Evolutionary conservation across 53 echinoderm and acorn worm genomes (phyloP), one percentile per base, ranked within the genome.

Genomic region (Temnopleurus reevesii): DNA sequence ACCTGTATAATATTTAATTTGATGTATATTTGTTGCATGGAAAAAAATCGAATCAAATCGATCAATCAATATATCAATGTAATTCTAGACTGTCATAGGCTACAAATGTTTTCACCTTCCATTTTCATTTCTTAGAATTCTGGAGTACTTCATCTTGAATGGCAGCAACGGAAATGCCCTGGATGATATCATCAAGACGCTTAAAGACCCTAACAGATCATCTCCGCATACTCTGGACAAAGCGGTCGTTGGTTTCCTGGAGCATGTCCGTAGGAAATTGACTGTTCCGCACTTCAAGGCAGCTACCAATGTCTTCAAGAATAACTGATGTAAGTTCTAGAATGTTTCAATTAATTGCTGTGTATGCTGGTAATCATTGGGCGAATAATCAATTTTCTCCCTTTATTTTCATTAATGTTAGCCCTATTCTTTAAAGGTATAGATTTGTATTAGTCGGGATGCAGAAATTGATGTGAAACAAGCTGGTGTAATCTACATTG

Each of bases 121-220:
- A 9, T 58, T n/a, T n/a, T 12, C 58, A 17, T 34, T 29, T 34
- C 4, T 18, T 81, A 94, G 94, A 76, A 81, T 94, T 30, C 28
- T 94, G 17, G 94, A 94, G 60, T 92, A 92, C 45, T 92, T 89
- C 51, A 86, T 94, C 53, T 51, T 94, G 60, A 61, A 92, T 45
- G 92, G 92, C 0, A 82, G 71, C 46, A 77, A 92, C 6, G 94
- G 90, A 12, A 77, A 90, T 23, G 83, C 53, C 12, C 21, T 94
- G 3, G 83, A 89, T 8, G 64, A 57, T 8, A 89, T 92, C 18
- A 31, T 94, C 64, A 56, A 71, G 28, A 35, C 90, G 46, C 90
- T 94, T 21, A 76, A 58, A 21, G 77, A 77, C 33, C 91, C 92
- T 1, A 27, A 58, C 19, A 64, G 94, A 43, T 54, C 38, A 34